These are phyloP conservation scores for Alauda arvensis DNA, from an alignment of 2,797 vertebrate genomes.

Conservation along the genomic window DNA sequence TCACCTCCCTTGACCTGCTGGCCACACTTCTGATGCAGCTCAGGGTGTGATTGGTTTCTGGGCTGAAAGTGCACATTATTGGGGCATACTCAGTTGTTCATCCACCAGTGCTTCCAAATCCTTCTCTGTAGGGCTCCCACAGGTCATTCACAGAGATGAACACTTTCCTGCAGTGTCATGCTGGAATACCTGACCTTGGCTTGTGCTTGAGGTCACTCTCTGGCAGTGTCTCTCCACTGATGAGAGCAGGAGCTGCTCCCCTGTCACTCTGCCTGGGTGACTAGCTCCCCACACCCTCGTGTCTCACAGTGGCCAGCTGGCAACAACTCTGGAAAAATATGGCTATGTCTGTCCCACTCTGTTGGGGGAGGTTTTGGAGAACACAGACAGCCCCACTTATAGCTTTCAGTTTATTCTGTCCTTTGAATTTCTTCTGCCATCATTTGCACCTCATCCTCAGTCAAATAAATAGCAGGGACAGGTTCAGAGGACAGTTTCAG, in stretches of 20 bases:
- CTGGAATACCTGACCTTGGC: background rate
- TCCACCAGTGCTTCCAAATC: background rate
- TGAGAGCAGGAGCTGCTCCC: background rate
- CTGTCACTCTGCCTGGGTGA: background rate
- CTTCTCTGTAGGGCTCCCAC: background rate
- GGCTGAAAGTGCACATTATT: fast-evolving
- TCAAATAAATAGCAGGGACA: background rate
- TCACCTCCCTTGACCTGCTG: background rate
- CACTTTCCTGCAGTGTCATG: background rate
- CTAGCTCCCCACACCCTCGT: background rate
- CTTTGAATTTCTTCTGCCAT: background rate
- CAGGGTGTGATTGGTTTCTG: background rate
- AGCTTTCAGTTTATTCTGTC: background rate
- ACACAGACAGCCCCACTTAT: background rate
- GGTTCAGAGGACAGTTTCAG: background rate
- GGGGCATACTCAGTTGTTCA: background rate
- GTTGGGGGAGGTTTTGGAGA: background rate
- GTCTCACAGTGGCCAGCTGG: background rate
- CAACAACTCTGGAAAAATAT: background rate
- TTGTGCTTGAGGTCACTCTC: background rate
- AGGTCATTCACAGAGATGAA: background rate
- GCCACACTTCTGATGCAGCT: background rate
- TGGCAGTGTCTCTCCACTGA: background rate
- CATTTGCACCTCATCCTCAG: background rate
- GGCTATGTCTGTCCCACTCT: background rate